Evolutionary conservation across 2,113 vertebrate species (phyloP).

Genomic region (Enhydra lutris): DNA sequence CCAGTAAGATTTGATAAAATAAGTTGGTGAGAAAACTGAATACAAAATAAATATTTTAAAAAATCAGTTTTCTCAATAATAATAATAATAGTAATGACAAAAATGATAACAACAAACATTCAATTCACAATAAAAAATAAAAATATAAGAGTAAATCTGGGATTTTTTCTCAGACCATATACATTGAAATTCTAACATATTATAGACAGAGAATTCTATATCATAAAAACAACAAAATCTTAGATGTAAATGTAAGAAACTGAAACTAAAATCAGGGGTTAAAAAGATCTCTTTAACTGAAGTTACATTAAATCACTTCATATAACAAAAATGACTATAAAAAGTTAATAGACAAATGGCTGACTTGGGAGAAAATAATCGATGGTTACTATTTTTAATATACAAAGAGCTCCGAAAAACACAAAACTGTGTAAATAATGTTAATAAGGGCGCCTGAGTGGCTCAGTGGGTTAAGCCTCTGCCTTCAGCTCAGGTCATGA

Average conservation of each 20-base stretch:
- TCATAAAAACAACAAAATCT: not conserved
- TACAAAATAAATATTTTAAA: not conserved
- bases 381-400: not conserved
- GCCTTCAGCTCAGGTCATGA: too few relatives aligned
- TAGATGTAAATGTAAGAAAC: not conserved
- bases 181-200: not conserved
- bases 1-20: not conserved
- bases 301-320: not conserved
- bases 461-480: too few relatives aligned
- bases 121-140: not conserved
- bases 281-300: not conserved
- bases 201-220: not conserved
- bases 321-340: not conserved
- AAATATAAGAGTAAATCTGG: not conserved
- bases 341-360: not conserved
- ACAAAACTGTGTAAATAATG: not conserved
- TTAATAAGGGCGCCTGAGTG: not conserved
- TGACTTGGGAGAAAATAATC: not conserved
- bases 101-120: not conserved
- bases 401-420: not conserved
- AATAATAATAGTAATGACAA: not conserved
- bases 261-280: not conserved
- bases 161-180: not conserved
- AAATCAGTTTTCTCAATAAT: not conserved
- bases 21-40: not conserved